Conservation (phyloP, 1,140 invertebrate genomes). For the Bathynomus jamesi region DNA sequence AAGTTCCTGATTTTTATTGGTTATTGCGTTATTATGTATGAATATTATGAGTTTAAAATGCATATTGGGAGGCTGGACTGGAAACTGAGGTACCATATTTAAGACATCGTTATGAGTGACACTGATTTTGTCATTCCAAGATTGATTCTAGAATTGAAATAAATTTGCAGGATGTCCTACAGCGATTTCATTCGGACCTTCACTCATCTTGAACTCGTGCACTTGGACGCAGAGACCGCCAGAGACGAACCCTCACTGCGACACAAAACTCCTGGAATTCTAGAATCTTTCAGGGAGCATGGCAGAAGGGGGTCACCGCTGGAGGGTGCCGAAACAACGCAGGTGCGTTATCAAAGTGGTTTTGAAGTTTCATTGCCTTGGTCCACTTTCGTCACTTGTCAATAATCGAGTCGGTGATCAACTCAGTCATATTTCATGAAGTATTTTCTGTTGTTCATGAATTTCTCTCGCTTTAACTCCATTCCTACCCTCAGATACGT, state of each 20-base stretch:
- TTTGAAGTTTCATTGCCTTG: too few relatives aligned
- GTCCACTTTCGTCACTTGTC: too few relatives aligned
- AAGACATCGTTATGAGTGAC: too few relatives aligned
- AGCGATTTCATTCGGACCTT: constrained; percentile 76
- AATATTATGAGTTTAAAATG: too few relatives aligned
- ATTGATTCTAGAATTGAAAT: too few relatives aligned
- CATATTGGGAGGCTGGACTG: too few relatives aligned
- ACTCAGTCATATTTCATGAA: too few relatives aligned
- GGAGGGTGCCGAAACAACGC: constrained; percentile 85
- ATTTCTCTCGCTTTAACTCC: constrained; percentile 1
- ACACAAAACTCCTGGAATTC: constrained; percentile 73
- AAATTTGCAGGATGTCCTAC: constrained; percentile 66
- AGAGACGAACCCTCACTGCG: constrained; percentile 71
- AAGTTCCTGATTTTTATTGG: constrained; percentile 20
- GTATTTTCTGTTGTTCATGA: background rate
- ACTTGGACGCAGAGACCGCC: constrained; percentile 76
- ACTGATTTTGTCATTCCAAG: too few relatives aligned
- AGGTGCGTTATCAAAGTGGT: constrained; percentile 46
- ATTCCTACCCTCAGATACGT: constrained; percentile 73
- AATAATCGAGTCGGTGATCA: too few relatives aligned
- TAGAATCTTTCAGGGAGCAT: constrained; percentile 69
- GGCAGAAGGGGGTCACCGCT: constrained; percentile 78
- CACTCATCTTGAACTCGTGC: constrained; percentile 73
- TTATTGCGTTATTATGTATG: too few relatives aligned
- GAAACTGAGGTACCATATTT: too few relatives aligned